Conservation (phyloP, 1,140 invertebrate genomes). For the Lasioglossum baleicum region DNA sequence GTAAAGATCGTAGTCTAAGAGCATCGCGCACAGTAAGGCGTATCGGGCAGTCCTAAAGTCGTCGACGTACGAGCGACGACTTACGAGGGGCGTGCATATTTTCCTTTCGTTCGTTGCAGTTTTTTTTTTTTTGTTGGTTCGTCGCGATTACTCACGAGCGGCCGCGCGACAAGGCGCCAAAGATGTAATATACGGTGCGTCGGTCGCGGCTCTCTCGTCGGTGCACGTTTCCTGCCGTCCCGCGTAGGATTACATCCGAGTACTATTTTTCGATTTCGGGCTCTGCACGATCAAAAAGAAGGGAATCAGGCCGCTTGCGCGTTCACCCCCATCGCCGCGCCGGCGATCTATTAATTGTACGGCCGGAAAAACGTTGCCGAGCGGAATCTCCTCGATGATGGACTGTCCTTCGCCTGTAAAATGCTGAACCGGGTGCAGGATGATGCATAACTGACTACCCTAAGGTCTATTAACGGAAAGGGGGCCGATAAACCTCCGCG, state of each 20-base stretch:
- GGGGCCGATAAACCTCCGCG: no score
- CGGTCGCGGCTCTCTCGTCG: background rate
- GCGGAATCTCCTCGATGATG: background rate
- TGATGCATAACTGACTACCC: no score
- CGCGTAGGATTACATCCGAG: background rate
- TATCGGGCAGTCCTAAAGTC: conserved; percentile 29
- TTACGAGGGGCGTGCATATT: conserved; percentile 4
- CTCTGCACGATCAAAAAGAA: conserved; percentile 17
- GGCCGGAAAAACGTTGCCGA: background rate
- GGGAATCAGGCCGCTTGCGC: conserved; percentile 23
- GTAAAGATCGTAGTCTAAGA: conserved; percentile 36
- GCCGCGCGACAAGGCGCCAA: conserved; percentile 7
- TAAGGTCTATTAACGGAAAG: no score
- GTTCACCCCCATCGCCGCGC: conserved; percentile 10
- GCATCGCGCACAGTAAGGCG: background rate
- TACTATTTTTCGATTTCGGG: conserved; percentile 18
- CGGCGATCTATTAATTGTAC: background rate
- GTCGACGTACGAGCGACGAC: conserved; percentile 25
- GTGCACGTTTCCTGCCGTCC: background rate
- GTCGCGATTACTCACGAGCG: background rate
- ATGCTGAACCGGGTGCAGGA: background rate
- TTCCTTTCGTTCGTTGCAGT: conserved; percentile 7
- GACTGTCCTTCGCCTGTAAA: background rate
- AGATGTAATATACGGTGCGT: conserved; percentile 13
- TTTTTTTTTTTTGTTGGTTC: background rate